These are phyloP conservation scores for Anoplius nigerrimus DNA, from an alignment of 2,888 invertebrate species.

Conservation along the genomic window DNA sequence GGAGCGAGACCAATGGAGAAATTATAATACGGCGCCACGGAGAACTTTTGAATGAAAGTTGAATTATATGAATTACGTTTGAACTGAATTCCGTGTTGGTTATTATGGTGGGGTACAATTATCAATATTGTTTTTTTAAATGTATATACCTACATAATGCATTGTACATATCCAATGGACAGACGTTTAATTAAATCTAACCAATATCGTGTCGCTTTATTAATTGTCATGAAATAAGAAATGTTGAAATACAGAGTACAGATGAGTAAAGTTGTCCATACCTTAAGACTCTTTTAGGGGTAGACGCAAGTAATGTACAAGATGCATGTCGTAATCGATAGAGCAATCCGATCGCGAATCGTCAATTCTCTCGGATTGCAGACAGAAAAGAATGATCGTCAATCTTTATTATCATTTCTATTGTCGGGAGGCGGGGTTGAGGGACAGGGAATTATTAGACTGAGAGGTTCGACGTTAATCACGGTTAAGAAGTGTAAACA, in stretches of 20 bases:
- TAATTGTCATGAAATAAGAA: conserved; percentile 46
- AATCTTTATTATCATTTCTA: too few species aligned
- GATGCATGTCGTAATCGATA: conserved; percentile 24
- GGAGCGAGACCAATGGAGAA: too few species aligned
- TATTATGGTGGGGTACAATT: too few species aligned
- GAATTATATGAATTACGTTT: too few species aligned
- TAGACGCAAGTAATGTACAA: conserved; percentile 28
- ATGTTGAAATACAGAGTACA: conserved; percentile 43
- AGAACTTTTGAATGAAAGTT: too few species aligned
- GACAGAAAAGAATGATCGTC: too few species aligned
- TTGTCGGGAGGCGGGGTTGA: too few species aligned
- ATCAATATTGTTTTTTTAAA: conserved; percentile 7
- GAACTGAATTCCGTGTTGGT: too few species aligned
- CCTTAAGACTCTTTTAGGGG: conserved; percentile 39
- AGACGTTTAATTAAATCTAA: conserved; percentile 27
- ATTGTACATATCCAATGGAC: conserved; percentile 13
- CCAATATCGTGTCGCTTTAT: conserved; percentile 50
- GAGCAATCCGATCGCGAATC: conserved; percentile 15
- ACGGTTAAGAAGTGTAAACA: conserved; percentile 20
- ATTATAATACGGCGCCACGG: too few species aligned
- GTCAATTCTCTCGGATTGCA: neutral
- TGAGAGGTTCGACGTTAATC: conserved; percentile 19
- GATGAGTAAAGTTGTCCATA: conserved; percentile 42
- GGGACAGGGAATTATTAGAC: neutral
- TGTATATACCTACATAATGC: conserved; percentile 15